A percentile compares a stretch with the other conserved stretches of the same genome.
phyloP scores from a whole-genome alignment of 2,888 invertebrate species.

The Chesias legatella region DNA sequence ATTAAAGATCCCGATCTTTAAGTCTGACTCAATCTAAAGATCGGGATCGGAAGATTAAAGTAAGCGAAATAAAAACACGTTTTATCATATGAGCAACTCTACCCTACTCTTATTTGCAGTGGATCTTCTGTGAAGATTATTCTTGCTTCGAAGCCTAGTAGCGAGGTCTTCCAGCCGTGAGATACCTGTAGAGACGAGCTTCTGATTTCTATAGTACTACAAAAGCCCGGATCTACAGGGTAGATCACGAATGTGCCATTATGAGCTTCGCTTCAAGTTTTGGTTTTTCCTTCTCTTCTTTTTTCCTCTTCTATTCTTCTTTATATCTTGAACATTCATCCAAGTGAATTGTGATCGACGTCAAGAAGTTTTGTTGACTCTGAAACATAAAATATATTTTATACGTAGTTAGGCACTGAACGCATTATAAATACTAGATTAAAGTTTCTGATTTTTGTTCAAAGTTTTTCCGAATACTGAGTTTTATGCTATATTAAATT shows the following conservation, averaged over 20 bases:
- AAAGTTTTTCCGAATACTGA: no score
- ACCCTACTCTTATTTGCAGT: background rate
- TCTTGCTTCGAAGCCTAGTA: conserved; percentile 55
- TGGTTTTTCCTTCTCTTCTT: conserved; percentile 14
- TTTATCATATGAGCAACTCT: no score
- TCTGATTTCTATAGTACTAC: conserved; percentile 96
- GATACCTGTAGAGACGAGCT: conserved; percentile 99
- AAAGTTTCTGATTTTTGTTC: no score
- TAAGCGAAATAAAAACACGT: no score
- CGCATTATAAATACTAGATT: no score
- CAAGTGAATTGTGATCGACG: no score
- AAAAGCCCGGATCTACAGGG: conserved; percentile 99
- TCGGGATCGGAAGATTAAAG: no score
- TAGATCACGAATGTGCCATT: conserved; percentile 97
- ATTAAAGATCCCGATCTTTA: no score
- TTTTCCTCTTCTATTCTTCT: conserved; percentile 14
- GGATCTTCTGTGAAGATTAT: conserved; percentile 1
- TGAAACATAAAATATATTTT: no score
- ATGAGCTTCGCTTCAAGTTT: conserved; percentile 46
- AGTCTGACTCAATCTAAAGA: no score
- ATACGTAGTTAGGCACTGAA: no score
- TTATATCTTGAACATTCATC: background rate
- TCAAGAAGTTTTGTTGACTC: conserved; percentile 36
- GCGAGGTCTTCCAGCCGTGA: conserved; percentile 96
- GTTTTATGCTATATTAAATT: no score